Base-by-base conservation (phyloP, 2,888 invertebrate species). In the Oxyteleia sp. region DNA sequence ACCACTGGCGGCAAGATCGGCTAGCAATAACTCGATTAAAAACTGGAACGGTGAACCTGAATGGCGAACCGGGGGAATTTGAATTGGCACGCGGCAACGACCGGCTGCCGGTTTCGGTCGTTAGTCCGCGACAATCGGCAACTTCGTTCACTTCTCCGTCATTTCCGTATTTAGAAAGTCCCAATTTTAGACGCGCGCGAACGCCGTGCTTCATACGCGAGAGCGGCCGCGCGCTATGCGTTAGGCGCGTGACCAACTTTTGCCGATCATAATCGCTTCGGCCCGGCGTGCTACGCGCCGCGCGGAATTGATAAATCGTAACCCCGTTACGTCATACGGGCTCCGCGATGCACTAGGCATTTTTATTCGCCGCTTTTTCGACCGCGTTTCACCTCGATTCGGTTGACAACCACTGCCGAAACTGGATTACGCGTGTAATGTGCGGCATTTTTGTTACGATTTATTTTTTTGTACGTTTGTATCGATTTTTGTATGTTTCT, bases 81-180 rank as follows among this genome's bases (percentile, higher is more conserved):
- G 76, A 82, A 72, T 72, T 78, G 76, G 75, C 75, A 82, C 71
- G 82, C 82, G 82, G 76, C 75, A 82, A 76, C 81, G 81, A 82
- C 64, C 71, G 82, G 26, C n/a, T 55, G 57, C 76, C 82, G 82
- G 75, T 75, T 82, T 82, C 76, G 76, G 59, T 72, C 64, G 76
- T 35, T 26, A 51, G 71, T 75, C 75, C 68, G 45, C 82, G 75
- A 69, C 69, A 81, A 81, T 81, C 81, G 75, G 57, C 53, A 66
- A 61, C 75, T 55, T 35, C 23, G 71, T 49, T 64, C 47, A 47
- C 82, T 57, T 26, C 43, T 38, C 71, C 45, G 61, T 82, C 72
- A 55, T 78, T 83, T 68, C 72, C 78, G 66, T 74, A 74, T 82
- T 78, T 74, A 74, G 78, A 78, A 78, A 83, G 78, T 78, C 69